Evolutionary conservation across 53 echinoderm and acorn worm species (phyloP).

Genomic region (Crossaster papposus): DNA sequence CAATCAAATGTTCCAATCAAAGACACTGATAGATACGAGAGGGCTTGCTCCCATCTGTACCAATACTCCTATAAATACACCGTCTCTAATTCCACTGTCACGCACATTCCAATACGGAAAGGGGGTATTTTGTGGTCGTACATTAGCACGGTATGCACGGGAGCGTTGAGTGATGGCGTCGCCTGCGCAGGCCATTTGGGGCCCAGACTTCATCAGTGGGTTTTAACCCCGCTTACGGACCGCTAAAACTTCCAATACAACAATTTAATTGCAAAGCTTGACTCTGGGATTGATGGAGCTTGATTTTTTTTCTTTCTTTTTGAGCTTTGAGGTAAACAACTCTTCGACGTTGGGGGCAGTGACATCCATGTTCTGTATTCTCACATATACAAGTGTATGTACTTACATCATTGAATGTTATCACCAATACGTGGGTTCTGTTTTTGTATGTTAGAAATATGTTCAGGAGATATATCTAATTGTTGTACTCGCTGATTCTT

Average conservation of each 20-base stretch:
- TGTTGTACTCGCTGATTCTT: background rate
- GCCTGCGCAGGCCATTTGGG: slow-evolving; percentile 6
- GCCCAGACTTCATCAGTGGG: slow-evolving; percentile 23
- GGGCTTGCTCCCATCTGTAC: slow-evolving; percentile 35
- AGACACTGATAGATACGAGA: background rate
- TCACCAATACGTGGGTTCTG: background rate
- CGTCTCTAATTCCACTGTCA: slow-evolving; percentile 19
- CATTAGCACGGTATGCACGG: background rate
- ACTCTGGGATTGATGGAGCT: background rate
- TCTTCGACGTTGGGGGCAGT: background rate
- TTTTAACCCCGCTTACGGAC: slow-evolving; percentile 32
- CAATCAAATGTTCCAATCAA: slow-evolving; percentile 42
- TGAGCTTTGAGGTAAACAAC: background rate
- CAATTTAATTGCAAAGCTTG: background rate
- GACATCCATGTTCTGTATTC: background rate
- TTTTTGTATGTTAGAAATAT: background rate
- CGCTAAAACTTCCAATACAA: too few species aligned
- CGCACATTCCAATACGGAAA: slow-evolving; percentile 1
- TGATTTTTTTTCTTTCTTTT: background rate
- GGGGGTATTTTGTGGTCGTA: background rate
- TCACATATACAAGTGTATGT: background rate
- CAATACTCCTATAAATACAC: slow-evolving; percentile 43
- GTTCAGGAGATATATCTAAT: background rate
- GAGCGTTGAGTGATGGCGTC: slow-evolving; percentile 34
- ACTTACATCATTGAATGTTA: background rate